phyloP scores from a whole-genome alignment of 2,888 invertebrate species.

The Plutella xylostella region DNA sequence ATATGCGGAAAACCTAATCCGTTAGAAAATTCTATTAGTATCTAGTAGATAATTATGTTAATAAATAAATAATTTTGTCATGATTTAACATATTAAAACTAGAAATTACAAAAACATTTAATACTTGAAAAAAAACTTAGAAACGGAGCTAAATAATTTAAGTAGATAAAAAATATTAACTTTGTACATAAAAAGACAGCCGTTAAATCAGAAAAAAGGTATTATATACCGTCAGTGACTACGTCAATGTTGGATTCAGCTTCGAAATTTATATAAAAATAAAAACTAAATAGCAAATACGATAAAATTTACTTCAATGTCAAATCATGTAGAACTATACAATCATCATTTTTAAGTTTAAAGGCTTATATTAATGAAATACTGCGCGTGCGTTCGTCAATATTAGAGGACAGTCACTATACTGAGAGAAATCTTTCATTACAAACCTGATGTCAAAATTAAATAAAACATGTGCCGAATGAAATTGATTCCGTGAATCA shows the following conservation, averaged over 20 bases:
- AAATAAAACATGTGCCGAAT: no score
- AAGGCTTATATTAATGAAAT: no score
- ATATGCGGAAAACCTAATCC: no score
- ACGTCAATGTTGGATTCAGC: conserved; percentile 17
- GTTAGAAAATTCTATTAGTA: no score
- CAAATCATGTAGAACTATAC: no score
- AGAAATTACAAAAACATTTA: conserved; percentile 45
- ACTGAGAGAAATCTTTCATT: no score
- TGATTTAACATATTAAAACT: conserved; percentile 51
- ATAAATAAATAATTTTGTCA: conserved; percentile 59
- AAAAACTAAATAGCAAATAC: not conserved
- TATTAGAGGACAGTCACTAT: no score
- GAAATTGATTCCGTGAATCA: no score
- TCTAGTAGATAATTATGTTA: not conserved
- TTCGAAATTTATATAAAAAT: conserved; percentile 1
- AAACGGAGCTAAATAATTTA: conserved; percentile 3
- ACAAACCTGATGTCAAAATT: no score
- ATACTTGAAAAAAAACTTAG: conserved; percentile 37
- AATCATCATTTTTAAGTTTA: no score
- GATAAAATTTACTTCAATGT: no score
- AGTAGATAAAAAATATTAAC: not conserved
- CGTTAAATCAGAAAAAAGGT: conserved; percentile 31
- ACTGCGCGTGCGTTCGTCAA: no score
- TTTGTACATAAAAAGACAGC: conserved; percentile 53
- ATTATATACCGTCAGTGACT: conserved; percentile 38